phyloP scores from a whole-genome alignment of 2,113 vertebrate species.

The Eulemur rufifrons region DNA sequence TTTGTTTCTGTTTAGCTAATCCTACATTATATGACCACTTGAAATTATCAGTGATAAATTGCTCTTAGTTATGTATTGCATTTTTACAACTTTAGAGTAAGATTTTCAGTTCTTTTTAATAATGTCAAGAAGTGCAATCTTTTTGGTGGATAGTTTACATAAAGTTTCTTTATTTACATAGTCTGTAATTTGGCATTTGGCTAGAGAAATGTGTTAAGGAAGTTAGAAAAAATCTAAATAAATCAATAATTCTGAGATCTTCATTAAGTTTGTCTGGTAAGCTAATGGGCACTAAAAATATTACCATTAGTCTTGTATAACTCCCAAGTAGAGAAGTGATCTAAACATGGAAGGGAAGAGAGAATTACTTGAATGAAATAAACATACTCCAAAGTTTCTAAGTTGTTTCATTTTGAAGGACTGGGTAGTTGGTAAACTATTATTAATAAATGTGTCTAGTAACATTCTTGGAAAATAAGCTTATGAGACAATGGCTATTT shows the following conservation, averaged over 20 bases:
- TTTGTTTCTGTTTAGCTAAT: not conserved
- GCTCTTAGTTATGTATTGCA: not conserved
- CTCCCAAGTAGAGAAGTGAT: not conserved
- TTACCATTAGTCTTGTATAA: not conserved
- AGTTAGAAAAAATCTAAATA: not conserved
- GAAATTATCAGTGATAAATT: not conserved
- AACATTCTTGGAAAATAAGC: conserved; percentile 28
- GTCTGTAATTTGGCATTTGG: not conserved
- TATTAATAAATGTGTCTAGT: not conserved
- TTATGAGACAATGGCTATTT: not conserved
- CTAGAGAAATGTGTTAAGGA: not conserved
- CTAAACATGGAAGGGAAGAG: not conserved
- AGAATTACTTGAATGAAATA: not conserved
- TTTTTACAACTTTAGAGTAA: not conserved
- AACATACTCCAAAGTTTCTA: not conserved
- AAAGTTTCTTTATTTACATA: not conserved
- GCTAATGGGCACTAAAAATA: not conserved
- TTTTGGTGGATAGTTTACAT: not conserved
- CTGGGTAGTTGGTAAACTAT: not conserved
- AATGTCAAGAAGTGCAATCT: not conserved
- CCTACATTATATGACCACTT: not conserved
- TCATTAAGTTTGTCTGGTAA: not conserved
- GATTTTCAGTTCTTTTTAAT: not conserved
- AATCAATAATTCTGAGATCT: not conserved
- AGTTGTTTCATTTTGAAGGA: not conserved